Evolutionary conservation across 2,888 invertebrate species (phyloP).

Genomic region (Acrobasis suavella): DNA sequence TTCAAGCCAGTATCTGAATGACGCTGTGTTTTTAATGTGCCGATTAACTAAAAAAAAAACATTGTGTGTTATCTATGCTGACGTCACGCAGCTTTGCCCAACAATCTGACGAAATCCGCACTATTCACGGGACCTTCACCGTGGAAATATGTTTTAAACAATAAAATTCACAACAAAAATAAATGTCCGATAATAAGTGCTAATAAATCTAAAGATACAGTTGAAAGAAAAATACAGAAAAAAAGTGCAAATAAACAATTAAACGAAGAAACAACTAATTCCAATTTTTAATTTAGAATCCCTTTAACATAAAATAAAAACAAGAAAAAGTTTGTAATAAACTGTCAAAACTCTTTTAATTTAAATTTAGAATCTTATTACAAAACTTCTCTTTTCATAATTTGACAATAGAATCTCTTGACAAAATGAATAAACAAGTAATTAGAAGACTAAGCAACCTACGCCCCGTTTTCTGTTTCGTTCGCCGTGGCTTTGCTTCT

Average conservation of each 20-base stretch:
- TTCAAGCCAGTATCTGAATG: too few species aligned
- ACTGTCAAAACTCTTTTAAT: not conserved
- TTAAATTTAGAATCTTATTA: not conserved
- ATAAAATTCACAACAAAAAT: not conserved
- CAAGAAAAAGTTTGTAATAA: too few species aligned
- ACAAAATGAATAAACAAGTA: slow-evolving; percentile 38
- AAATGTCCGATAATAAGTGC: not conserved
- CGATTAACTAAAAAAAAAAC: not conserved
- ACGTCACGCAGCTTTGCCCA: not conserved
- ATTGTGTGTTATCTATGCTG: not conserved
- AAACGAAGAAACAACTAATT: not conserved
- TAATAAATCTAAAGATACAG: not conserved
- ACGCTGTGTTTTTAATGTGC: not conserved
- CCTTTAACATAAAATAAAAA: too few species aligned
- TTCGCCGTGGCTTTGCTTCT: slow-evolving; percentile 43
- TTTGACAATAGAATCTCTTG: not conserved
- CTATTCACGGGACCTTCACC: not conserved
- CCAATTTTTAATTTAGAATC: not conserved
- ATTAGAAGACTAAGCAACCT: slow-evolving; percentile 44
- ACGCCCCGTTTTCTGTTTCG: slow-evolving; percentile 37
- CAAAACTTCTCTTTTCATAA: not conserved
- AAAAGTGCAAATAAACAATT: not conserved
- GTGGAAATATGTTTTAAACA: not conserved
- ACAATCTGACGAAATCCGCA: not conserved
- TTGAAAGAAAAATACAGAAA: not conserved